Conservation (phyloP, 2,113 vertebrate species). For the Labeo catla region DNA sequence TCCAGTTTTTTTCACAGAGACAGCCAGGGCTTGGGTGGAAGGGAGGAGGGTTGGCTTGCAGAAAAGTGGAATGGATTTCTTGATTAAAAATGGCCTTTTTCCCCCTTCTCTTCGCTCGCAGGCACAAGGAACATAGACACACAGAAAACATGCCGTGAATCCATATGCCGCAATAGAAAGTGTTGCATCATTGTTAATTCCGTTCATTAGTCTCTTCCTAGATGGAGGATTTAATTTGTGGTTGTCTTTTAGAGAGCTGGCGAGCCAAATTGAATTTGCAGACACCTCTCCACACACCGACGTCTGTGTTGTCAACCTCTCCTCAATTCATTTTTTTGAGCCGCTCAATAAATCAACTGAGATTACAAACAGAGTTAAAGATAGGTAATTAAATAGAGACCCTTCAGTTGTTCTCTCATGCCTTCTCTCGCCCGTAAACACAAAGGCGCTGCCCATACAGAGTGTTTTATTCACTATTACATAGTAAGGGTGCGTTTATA, state of each 20-base stretch:
- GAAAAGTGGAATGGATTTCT: conserved; percentile 81
- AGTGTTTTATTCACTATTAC: conserved; percentile 22
- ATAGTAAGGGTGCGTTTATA: conserved; percentile 3
- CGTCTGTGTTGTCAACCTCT: conserved; percentile 65
- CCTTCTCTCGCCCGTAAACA: conserved; percentile 62
- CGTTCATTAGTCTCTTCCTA: conserved; percentile 78
- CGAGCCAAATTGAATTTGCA: conserved; percentile 77
- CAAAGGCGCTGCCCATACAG: background rate
- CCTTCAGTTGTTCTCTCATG: conserved; percentile 73
- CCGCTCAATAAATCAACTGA: conserved; percentile 79
- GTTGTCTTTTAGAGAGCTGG: conserved; percentile 74
- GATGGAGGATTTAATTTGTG: conserved; percentile 81
- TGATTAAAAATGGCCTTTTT: conserved; percentile 78
- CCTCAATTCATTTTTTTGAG: conserved; percentile 65
- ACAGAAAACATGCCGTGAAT: conserved; percentile 79
- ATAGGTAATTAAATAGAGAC: conserved; percentile 77
- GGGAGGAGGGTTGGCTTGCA: conserved; percentile 58
- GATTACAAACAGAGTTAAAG: conserved; percentile 77
- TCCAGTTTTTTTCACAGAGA: conserved; percentile 67
- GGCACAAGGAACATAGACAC: conserved; percentile 64
- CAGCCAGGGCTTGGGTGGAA: conserved; percentile 51
- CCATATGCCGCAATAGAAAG: conserved; percentile 79
- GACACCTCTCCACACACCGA: conserved; percentile 64
- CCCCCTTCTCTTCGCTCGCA: conserved; percentile 62
- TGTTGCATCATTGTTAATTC: conserved; percentile 81